Evolutionary conservation across 1,140 invertebrate genomes (phyloP).

Genomic region (Caenorhabditis briggsae): DNA sequence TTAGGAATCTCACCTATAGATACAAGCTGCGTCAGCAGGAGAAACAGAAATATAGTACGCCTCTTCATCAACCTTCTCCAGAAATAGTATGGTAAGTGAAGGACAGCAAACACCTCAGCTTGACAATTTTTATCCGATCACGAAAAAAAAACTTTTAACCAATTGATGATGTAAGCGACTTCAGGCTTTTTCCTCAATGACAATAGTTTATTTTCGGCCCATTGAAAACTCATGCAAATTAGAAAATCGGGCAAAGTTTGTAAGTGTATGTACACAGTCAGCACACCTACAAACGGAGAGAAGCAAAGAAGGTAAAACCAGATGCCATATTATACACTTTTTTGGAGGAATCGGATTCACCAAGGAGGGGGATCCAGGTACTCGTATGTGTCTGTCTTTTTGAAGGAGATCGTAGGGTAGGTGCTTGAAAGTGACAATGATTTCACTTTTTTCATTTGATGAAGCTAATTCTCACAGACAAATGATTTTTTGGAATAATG

Average conservation of each 20-base stretch:
- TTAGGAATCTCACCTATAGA: neutral
- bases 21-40: slow-evolving; percentile 26
- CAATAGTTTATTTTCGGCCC: slow-evolving; percentile 52
- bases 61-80: slow-evolving; percentile 31
- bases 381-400: neutral
- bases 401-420: slow-evolving; percentile 27
- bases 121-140: neutral
- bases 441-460: slow-evolving; percentile 37
- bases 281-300: slow-evolving; percentile 18
- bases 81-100: neutral
- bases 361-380: slow-evolving; percentile 13
- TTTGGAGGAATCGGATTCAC: slow-evolving; percentile 40
- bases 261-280: slow-evolving; percentile 54
- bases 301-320: slow-evolving; percentile 43
- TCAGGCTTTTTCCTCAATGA: slow-evolving; percentile 42
- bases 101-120: slow-evolving; percentile 8
- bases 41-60: slow-evolving; percentile 5
- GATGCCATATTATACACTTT: slow-evolving; percentile 54
- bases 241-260: slow-evolving; percentile 52
- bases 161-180: neutral
- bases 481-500: neutral
- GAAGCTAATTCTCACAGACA: slow-evolving; percentile 6
- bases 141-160: slow-evolving; percentile 11
- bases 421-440: slow-evolving; percentile 52
- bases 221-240: slow-evolving; percentile 53